These are phyloP conservation scores for Sebastes matsubarae DNA, from an alignment of 2,797 vertebrate genomes.

Conservation along the genomic window DNA sequence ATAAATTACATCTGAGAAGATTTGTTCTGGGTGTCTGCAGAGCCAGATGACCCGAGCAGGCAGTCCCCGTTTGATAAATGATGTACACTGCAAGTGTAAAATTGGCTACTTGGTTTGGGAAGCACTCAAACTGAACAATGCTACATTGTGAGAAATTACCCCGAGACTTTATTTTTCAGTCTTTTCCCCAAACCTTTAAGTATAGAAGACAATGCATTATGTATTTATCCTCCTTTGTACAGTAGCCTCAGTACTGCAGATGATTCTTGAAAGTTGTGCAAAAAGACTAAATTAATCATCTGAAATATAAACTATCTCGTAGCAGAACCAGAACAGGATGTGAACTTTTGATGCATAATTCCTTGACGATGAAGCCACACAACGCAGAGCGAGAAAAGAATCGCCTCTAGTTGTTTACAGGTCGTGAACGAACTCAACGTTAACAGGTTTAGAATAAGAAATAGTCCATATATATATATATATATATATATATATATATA, in stretches of 20 bases:
- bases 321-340: background rate
- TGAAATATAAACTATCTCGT: background rate
- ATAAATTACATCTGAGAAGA: background rate
- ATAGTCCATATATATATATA: background rate
- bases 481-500: background rate
- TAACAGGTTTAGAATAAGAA: background rate
- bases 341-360: background rate
- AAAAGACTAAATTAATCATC: background rate
- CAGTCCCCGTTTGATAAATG: conserved; percentile 22
- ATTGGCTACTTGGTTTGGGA: background rate
- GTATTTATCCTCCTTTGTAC: conserved; percentile 6
- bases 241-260: background rate
- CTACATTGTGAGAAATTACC: conserved; percentile 13
- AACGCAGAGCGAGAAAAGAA: background rate
- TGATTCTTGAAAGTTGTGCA: background rate
- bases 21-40: background rate
- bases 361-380: background rate
- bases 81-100: background rate
- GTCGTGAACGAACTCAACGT: background rate
- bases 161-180: background rate
- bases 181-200: background rate
- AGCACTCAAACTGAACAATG: background rate
- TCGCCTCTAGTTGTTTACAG: background rate
- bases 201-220: conserved; percentile 6
- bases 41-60: background rate